Percentiles rank a stretch among this genome's conserved stretches.
Evolutionary conservation across 1,140 invertebrate genomes (phyloP).

Genomic region (Drosophila lacertosa): DNA sequence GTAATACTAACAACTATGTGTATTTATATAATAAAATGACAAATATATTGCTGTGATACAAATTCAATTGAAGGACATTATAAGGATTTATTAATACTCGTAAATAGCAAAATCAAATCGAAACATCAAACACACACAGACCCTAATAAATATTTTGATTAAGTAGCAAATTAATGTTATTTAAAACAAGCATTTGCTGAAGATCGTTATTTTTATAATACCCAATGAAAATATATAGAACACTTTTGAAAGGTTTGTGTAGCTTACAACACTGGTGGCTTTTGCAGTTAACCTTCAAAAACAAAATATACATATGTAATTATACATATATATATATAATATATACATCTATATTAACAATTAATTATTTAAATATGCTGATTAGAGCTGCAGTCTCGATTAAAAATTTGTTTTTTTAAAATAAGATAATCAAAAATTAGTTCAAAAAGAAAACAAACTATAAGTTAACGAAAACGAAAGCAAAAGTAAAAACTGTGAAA

Average conservation of each 20-base stretch:
- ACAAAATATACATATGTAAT: no score
- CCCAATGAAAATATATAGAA: neutral
- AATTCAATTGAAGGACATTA: conserved; percentile 78
- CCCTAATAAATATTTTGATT: conserved; percentile 12
- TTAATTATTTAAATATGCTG: neutral
- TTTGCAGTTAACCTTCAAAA: neutral
- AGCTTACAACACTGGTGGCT: neutral
- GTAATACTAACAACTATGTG: conserved; percentile 31
- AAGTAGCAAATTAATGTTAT: conserved; percentile 26
- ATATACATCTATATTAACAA: no score
- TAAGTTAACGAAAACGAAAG: conserved; percentile 4
- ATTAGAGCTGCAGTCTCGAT: conserved; percentile 2
- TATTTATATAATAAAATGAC: conserved; percentile 43
- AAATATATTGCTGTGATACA: conserved; percentile 83
- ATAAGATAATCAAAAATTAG: conserved; percentile 16
- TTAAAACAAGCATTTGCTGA: conserved; percentile 52
- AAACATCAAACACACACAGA: conserved; percentile 19
- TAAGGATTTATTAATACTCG: conserved; percentile 60
- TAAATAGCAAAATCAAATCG: conserved; percentile 38
- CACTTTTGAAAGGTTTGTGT: conserved; percentile 15
- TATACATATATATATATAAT: no score
- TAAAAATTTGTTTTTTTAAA: conserved; percentile 9
- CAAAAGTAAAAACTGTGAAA: conserved; percentile 63
- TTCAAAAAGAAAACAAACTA: no score
- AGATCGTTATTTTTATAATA: conserved; percentile 28